Evolutionary conservation across 92 coral and sea anemone species (phyloP).

Genomic region (Zoanthus sansibaricus): DNA sequence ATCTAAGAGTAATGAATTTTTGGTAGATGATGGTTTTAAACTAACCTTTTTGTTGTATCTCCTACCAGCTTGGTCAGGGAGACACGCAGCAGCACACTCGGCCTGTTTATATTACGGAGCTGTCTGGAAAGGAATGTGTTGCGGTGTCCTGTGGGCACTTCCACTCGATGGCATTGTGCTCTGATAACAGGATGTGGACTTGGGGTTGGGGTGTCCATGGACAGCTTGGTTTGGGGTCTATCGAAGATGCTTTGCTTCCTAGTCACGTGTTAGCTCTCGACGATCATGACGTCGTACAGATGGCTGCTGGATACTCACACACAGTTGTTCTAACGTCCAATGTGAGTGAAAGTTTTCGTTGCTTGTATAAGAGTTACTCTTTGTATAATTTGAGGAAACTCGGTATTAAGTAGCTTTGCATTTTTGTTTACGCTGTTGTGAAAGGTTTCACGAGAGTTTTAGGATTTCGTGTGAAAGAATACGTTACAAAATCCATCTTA

Average conservation of each 20-base stretch:
- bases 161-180: constrained; percentile 94
- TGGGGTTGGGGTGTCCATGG: constrained; percentile 99
- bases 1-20: no score
- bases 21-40: not conserved
- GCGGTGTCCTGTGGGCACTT: constrained; percentile 94
- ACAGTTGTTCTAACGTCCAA: constrained; percentile 76
- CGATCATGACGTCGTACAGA: constrained; percentile 70
- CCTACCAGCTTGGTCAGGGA: constrained; percentile 88
- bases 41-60: not conserved
- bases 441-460: no score
- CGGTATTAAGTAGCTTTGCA: no score
- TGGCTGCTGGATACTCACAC: constrained; percentile 98
- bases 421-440: no score
- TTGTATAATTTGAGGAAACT: not conserved
- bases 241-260: constrained; percentile 91
- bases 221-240: constrained; percentile 90
- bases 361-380: not conserved
- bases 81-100: constrained; percentile 92
- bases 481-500: no score
- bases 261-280: constrained; percentile 86
- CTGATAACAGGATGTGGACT: constrained; percentile 91
- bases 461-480: no score
- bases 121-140: constrained; percentile 92
- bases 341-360: constrained; percentile 51
- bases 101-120: constrained; percentile 93